Conservation (phyloP, 53 echinoderm and acorn worm species). For the Mesocentrotus franciscanus region DNA sequence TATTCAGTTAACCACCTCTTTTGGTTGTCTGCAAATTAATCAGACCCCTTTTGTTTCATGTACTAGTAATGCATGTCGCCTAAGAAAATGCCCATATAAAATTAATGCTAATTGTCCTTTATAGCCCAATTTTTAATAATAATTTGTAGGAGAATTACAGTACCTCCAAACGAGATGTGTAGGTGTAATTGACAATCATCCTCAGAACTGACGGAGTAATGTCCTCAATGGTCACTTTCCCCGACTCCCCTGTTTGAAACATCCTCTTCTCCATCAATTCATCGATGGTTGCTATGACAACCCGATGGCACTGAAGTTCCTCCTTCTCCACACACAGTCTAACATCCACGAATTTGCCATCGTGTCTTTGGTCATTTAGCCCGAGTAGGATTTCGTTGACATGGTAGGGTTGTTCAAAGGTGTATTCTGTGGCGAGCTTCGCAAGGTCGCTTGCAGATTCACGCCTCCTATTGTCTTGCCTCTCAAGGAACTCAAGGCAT, state of each 20-base stretch:
- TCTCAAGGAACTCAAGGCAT: constrained; percentile 89
- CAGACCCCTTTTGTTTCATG: not conserved
- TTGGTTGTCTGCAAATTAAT: not conserved
- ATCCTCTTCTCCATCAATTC: constrained; percentile 88
- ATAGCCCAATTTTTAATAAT: too few species aligned
- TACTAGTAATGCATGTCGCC: too few species aligned
- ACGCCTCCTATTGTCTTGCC: constrained; percentile 83
- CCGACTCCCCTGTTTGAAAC: constrained; percentile 67
- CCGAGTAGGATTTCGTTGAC: constrained; percentile 96
- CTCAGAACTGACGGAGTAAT: constrained; percentile 85
- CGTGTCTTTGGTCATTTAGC: constrained; percentile 90
- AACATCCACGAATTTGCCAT: constrained; percentile 89
- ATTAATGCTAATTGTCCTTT: not conserved
- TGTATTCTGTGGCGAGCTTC: constrained; percentile 88
- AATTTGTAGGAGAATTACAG: not conserved
- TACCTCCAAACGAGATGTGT: constrained; percentile 92
- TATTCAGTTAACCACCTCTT: not conserved
- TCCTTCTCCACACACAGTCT: constrained; percentile 77
- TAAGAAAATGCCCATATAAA: not conserved
- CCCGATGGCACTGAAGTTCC: constrained; percentile 84
- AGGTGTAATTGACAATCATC: constrained; percentile 95
- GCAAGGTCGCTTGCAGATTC: constrained; percentile 73
- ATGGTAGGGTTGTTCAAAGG: constrained; percentile 97
- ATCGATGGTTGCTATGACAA: constrained; percentile 96
- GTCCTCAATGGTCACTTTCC: constrained; percentile 78